phyloP scores from a whole-genome alignment of 2,888 invertebrate species.

The Drosophila maculinotata region DNA sequence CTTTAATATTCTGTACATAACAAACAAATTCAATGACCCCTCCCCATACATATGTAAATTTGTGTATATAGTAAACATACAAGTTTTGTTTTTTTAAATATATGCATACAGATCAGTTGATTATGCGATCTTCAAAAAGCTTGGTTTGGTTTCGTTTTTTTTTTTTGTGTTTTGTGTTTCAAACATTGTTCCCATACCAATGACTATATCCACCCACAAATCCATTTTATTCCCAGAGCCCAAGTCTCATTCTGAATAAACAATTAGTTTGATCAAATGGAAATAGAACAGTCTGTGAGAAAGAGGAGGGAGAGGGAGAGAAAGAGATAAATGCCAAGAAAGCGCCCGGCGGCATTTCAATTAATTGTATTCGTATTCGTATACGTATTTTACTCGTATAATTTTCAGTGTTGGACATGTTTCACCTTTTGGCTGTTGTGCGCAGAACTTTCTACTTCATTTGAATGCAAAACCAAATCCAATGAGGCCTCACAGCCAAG shows the following conservation, averaged over 20 bases:
- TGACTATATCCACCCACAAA: constrained; percentile 32
- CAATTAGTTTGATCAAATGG: constrained; percentile 38
- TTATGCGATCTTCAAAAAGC: constrained; percentile 8
- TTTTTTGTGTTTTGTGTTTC: background rate
- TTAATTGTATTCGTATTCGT: constrained; percentile 40
- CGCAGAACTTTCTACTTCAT: constrained; percentile 76
- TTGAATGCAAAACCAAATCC: constrained; percentile 63
- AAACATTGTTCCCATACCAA: constrained; percentile 16
- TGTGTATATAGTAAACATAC: too few species aligned
- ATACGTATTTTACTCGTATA: constrained; percentile 11
- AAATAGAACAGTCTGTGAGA: constrained; percentile 3
- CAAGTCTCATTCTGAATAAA: constrained; percentile 50
- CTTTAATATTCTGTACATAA: constrained; percentile 1
- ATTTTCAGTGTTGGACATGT: constrained; percentile 21
- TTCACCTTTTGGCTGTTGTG: constrained; percentile 27
- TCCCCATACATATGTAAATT: constrained; percentile 18
- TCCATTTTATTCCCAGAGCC: constrained; percentile 31
- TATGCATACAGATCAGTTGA: constrained; percentile 16
- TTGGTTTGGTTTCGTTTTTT: constrained; percentile 1
- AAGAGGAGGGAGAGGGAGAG: background rate
- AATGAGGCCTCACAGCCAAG: constrained; percentile 1
- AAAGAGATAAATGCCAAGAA: constrained; percentile 41
- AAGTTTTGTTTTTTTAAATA: background rate
- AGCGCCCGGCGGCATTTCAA: constrained; percentile 61
- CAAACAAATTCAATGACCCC: constrained; percentile 24